These are phyloP conservation scores for Chiroxiphia lanceolata DNA, from an alignment of 2,797 vertebrate genomes.

Conservation along the genomic window DNA sequence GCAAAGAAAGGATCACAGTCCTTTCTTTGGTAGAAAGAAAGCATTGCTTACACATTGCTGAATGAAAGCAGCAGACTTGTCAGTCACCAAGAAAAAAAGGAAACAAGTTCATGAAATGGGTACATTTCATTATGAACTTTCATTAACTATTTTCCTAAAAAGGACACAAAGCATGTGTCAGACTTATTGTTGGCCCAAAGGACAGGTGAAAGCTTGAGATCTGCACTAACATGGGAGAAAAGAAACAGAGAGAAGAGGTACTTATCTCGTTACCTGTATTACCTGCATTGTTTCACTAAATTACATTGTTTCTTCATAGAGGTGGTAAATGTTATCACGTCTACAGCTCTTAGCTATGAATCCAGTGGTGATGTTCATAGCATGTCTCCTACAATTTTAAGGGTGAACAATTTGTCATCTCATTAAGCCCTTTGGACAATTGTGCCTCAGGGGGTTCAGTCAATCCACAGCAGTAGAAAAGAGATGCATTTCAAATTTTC, in stretches of 20 bases:
- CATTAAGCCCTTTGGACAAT: conserved; percentile 14
- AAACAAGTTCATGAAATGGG: not conserved
- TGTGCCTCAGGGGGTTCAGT: conserved; percentile 34
- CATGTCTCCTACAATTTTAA: not conserved
- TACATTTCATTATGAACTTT: not conserved
- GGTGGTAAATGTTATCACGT: not conserved
- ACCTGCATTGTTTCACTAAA: conserved; percentile 8
- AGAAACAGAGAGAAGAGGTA: not conserved
- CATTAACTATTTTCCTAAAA: not conserved
- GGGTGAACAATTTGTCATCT: not conserved
- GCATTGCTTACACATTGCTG: not conserved
- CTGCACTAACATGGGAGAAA: not conserved
- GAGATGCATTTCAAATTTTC: conserved; percentile 43
- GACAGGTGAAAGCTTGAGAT: not conserved
- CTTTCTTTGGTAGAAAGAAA: too few species aligned
- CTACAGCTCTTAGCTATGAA: not conserved
- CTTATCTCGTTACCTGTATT: not conserved
- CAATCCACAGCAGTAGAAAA: conserved; percentile 41
- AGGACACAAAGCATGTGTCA: not conserved
- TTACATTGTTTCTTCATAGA: not conserved
- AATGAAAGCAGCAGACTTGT: not conserved
- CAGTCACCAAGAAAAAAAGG: not conserved
- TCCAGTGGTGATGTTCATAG: not conserved
- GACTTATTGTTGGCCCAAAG: not conserved
- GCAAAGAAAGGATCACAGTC: not conserved